phyloP scores from a whole-genome alignment of 2,113 vertebrate species.

The Pogonocichla stellata region DNA sequence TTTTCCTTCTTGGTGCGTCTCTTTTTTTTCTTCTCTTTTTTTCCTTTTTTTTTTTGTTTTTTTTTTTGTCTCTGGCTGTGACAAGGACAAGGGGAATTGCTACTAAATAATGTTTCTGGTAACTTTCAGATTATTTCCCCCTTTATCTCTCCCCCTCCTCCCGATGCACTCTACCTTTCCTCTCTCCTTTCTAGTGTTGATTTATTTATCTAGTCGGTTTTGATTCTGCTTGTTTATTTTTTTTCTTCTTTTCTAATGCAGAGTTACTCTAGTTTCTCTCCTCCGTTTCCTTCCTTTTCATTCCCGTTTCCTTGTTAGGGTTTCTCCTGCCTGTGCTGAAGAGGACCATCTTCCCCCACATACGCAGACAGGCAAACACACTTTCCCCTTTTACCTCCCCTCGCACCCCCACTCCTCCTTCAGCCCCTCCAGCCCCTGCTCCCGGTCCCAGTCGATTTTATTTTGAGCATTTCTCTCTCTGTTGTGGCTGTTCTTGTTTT shows the following conservation, averaged over 20 bases:
- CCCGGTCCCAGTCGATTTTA: slow-evolving; percentile 53
- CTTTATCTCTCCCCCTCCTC: not conserved
- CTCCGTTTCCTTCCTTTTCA: slow-evolving; percentile 56
- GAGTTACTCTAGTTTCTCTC: slow-evolving; percentile 52
- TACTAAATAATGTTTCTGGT: slow-evolving; percentile 92
- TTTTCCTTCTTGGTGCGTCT: too few species aligned
- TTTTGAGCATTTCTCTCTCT: slow-evolving; percentile 51
- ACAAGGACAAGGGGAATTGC: slow-evolving; percentile 78
- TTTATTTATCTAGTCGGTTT: slow-evolving; percentile 67
- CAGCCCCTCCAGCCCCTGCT: slow-evolving; percentile 15
- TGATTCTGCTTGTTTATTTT: slow-evolving; percentile 64
- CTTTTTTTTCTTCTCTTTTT: slow-evolving; percentile 74
- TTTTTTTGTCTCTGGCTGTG: slow-evolving; percentile 76
- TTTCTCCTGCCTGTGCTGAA: slow-evolving; percentile 50
- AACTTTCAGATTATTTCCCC: slow-evolving; percentile 81
- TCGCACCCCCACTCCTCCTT: slow-evolving; percentile 13
- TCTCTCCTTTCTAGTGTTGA: slow-evolving; percentile 32
- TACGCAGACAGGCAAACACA: not conserved
- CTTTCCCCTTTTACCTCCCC: slow-evolving; percentile 47
- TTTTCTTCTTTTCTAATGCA: slow-evolving; percentile 55
- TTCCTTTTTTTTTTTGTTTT: slow-evolving; percentile 50
- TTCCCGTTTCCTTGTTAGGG: slow-evolving; percentile 51
- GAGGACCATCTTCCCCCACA: slow-evolving; percentile 44
- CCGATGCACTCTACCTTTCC: slow-evolving; percentile 38
- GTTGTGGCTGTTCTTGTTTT: slow-evolving; percentile 49